Conservation (phyloP, 2,113 vertebrate genomes). For the Tetraodon nigroviridis region DNA sequence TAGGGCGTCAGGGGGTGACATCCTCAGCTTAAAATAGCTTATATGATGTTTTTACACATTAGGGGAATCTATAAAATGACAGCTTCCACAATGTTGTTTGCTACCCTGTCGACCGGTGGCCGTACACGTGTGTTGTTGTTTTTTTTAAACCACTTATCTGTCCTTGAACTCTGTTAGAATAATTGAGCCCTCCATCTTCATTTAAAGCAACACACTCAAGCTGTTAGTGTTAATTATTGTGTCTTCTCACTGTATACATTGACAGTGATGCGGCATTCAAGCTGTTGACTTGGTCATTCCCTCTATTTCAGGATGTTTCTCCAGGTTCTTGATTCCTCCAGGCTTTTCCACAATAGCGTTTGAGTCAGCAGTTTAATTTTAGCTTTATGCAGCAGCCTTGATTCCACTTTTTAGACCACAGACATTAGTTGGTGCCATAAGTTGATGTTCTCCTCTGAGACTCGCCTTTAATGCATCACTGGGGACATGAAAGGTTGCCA, state of each 20-base stretch:
- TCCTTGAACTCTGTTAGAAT: conserved; percentile 19
- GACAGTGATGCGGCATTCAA: not conserved
- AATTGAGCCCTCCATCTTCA: conserved; percentile 16
- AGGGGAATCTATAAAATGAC: conserved; percentile 37
- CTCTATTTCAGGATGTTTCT: not conserved
- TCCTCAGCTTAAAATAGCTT: conserved; percentile 27
- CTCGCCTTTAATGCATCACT: no score
- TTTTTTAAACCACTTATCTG: conserved; percentile 17
- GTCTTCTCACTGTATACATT: no score
- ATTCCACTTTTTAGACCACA: not conserved
- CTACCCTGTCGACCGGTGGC: no score
- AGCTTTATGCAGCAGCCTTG: not conserved
- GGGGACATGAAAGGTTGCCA: no score
- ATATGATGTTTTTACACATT: conserved; percentile 29
- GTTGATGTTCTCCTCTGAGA: no score
- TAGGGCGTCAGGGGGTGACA: conserved; percentile 26
- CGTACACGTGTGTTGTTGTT: no score
- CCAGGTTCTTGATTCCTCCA: not conserved
- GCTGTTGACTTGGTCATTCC: not conserved
- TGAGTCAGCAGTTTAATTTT: not conserved
- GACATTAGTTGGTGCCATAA: not conserved
- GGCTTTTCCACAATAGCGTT: not conserved
- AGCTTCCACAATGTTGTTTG: conserved; percentile 20
- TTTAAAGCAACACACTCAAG: no score
- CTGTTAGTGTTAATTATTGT: no score